Percentiles rank a stretch among this genome's conserved stretches.
Conservation (phyloP, 2,113 vertebrate species). For the Poeciliopsis prolifica region DNA sequence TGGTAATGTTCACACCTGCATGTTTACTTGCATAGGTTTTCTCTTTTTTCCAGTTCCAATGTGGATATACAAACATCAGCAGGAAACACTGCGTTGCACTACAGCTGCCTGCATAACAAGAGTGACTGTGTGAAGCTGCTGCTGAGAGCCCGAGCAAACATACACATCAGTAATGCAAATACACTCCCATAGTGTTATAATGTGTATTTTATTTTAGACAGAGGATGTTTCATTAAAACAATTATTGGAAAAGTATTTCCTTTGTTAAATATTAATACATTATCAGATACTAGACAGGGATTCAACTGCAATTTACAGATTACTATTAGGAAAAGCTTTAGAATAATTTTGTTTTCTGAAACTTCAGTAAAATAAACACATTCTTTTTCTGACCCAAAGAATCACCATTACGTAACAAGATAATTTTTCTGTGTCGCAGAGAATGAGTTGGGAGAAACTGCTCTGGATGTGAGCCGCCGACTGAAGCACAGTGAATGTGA, state of each 20-base stretch:
- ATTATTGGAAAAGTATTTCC: too few species aligned
- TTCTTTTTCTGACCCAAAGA: not conserved
- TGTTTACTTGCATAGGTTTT: not conserved
- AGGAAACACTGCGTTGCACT: slow-evolving; percentile 70
- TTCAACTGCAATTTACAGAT: not conserved
- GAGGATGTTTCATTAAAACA: too few species aligned
- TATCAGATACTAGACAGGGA: not conserved
- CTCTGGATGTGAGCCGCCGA: slow-evolving; percentile 65
- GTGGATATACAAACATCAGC: slow-evolving; percentile 59
- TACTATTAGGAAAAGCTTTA: not conserved
- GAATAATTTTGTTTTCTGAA: not conserved
- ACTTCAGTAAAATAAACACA: not conserved
- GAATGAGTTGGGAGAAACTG: slow-evolving; percentile 64
- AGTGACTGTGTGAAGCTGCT: slow-evolving; percentile 71
- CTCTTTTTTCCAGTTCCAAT: slow-evolving; percentile 35
- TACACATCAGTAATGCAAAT: slow-evolving; percentile 52
- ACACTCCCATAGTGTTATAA: not conserved
- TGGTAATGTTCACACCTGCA: not conserved
- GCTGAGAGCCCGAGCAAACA: slow-evolving; percentile 66
- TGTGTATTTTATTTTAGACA: not conserved
- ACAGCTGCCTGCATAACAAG: slow-evolving; percentile 73
- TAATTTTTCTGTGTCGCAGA: slow-evolving; percentile 40
- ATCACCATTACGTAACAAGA: not conserved
- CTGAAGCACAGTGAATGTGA: slow-evolving; percentile 68
- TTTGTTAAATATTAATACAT: not conserved